Conservation (phyloP, 2,113 vertebrate genomes). For the Myanophis thanlyinensis region DNA sequence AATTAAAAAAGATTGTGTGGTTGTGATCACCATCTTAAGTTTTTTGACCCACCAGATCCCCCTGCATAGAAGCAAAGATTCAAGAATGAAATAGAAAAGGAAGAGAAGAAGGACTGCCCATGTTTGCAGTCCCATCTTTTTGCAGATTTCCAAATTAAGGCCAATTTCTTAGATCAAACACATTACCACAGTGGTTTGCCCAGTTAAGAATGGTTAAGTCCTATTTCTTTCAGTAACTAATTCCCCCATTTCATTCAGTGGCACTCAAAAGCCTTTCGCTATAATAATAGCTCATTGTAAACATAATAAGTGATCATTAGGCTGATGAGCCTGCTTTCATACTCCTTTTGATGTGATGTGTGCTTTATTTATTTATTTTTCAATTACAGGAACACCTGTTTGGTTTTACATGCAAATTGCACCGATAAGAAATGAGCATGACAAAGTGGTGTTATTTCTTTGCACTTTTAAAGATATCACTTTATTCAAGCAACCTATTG, state of each 20-base stretch:
- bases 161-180: not conserved
- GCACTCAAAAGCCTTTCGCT: not conserved
- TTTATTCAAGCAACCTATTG: conserved; percentile 95
- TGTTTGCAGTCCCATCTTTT: not conserved
- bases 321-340: not conserved
- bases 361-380: not conserved
- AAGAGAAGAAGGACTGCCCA: not conserved
- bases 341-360: not conserved
- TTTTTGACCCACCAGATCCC: not conserved
- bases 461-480: conserved; percentile 99
- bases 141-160: not conserved
- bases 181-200: not conserved
- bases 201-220: not conserved
- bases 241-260: not conserved
- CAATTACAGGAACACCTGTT: conserved; percentile 87
- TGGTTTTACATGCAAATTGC: conserved; percentile 99
- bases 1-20: not conserved
- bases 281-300: not conserved
- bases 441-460: conserved; percentile 96
- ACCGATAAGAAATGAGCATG: conserved; percentile 96
- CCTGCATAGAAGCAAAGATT: not conserved
- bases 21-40: not conserved
- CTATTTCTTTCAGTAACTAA: not conserved
- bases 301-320: not conserved
- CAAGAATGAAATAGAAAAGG: not conserved